Conservation (phyloP, 2,113 vertebrate genomes). For the Corydoras maculifer region DNA sequence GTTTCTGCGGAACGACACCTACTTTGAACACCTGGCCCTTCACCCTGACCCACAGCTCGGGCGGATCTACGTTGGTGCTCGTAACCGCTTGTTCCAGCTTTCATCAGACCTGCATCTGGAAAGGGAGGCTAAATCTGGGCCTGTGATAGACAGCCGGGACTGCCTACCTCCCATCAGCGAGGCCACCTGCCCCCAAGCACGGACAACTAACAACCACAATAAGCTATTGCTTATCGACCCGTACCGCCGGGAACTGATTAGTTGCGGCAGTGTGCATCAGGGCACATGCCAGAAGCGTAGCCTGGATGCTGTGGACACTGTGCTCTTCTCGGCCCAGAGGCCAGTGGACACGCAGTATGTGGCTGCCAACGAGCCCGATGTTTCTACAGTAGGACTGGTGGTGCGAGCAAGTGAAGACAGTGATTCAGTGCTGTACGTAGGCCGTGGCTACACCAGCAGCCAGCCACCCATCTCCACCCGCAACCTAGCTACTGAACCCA, state of each 20-base stretch:
- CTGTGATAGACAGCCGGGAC: conserved; percentile 83
- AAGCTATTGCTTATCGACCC: conserved; percentile 85
- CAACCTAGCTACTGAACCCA: conserved; percentile 80
- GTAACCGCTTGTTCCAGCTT: conserved; percentile 86
- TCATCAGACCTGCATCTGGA: conserved; percentile 66
- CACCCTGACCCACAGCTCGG: conserved; percentile 76
- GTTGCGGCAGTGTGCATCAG: conserved; percentile 89
- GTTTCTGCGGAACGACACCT: conserved; percentile 71
- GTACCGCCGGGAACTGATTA: conserved; percentile 77
- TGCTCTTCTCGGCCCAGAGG: conserved; percentile 79
- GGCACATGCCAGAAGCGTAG: conserved; percentile 89
- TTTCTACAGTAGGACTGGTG: conserved; percentile 90
- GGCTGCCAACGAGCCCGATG: conserved; percentile 89
- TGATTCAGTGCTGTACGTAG: conserved; percentile 83
- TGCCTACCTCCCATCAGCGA: conserved; percentile 84
- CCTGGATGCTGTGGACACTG: conserved; percentile 59
- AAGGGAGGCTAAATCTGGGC: conserved; percentile 70
- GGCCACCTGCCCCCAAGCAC: conserved; percentile 82
- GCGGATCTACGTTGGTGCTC: conserved; percentile 83
- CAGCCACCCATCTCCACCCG: conserved; percentile 92
- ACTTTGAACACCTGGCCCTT: conserved; percentile 84
- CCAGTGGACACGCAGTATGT: conserved; percentile 94
- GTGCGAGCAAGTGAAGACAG: conserved; percentile 66
- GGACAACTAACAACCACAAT: conserved; percentile 82
- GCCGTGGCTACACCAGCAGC: conserved; percentile 89